Base-by-base conservation (phyloP, 2,797 vertebrate genomes). In the Intellagama lesueurii region DNA sequence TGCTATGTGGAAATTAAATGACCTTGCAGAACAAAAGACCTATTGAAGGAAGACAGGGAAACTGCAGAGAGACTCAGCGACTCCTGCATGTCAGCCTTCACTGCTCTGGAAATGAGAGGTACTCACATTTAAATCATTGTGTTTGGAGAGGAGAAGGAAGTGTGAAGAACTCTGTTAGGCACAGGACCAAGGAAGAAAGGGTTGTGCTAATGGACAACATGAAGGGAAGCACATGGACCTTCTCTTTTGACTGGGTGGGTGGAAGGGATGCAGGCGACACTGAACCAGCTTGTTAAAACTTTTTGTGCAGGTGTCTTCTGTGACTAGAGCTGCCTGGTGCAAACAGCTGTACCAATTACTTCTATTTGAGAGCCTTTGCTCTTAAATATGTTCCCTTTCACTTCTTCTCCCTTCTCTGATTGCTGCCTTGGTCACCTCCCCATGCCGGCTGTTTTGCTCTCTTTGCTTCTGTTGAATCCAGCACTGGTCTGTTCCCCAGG, bases 1-100 rank as follows among this genome's bases (percentile, higher is more conserved):
- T 85, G 69, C 52, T 64, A 28, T 64, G 81, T 77, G 76, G 89
- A 90, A 91, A 93, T 92, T 68, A 89, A 78, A 40, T 22, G 90
- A 60, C 77, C 56, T 85, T 90, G 85, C 28, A 90, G 44, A 64
- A 87, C 0, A 1, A 89, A 85, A 81, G 64, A 32, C n/a, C 17
- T 66, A 44, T 56, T 44, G 49, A 87, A 69, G 73, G 72, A 82
- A 87, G 60, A 56, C 26, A 70, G 85, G 47, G 32, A 86, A 90
- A 86, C 52, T 73, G 69, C 60, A 77, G 79, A 78, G 47, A 87
- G 56, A 60, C 72, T 76, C 49, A 81, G 44, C 72, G 83, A 85
- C 26, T 60, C 76, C n/a, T 83, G 35, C 19, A 30, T 87, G 64
- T 30, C 40, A 49, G 35, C 66, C 22, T 8, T 76, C 72, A 68